A percentile compares a stretch with the other conserved stretches of the same genome.
Conservation (phyloP, 1,140 invertebrate genomes). For the Aporrectodea caliginosa region DNA sequence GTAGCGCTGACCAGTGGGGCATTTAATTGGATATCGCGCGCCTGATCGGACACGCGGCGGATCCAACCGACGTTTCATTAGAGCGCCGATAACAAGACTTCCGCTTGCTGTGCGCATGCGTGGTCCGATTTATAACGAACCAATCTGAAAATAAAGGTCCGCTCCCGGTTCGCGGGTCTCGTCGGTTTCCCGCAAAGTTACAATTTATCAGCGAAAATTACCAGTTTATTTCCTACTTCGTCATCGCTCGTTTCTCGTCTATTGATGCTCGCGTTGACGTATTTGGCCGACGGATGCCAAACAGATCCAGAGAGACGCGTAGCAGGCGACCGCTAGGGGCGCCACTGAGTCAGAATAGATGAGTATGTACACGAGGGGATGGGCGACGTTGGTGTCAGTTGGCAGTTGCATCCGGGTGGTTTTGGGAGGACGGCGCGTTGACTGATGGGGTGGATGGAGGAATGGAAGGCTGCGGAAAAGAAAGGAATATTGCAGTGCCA, state of each 20-base stretch:
- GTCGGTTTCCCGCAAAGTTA: neutral
- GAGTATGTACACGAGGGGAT: no score
- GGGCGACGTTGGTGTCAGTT: no score
- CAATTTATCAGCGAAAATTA: neutral
- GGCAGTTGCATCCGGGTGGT: no score
- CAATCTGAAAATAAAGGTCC: neutral
- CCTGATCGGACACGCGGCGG: neutral
- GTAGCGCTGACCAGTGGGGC: no score
- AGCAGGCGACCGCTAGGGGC: neutral
- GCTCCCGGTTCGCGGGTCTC: neutral
- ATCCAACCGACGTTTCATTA: neutral
- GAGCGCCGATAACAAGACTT: neutral
- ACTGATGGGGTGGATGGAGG: neutral
- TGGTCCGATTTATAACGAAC: neutral
- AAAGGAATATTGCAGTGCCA: no score
- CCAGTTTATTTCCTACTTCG: neutral
- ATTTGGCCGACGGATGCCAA: neutral
- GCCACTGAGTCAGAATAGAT: neutral
- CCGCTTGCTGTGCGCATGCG: neutral
- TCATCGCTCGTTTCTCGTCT: no score
- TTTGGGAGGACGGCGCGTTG: neutral
- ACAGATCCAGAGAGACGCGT: neutral
- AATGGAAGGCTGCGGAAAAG: neutral
- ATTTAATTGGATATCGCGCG: neutral
- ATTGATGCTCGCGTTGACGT: neutral